Conservation (phyloP, 2,888 invertebrate genomes). For the Drosophila mayaguana region DNA sequence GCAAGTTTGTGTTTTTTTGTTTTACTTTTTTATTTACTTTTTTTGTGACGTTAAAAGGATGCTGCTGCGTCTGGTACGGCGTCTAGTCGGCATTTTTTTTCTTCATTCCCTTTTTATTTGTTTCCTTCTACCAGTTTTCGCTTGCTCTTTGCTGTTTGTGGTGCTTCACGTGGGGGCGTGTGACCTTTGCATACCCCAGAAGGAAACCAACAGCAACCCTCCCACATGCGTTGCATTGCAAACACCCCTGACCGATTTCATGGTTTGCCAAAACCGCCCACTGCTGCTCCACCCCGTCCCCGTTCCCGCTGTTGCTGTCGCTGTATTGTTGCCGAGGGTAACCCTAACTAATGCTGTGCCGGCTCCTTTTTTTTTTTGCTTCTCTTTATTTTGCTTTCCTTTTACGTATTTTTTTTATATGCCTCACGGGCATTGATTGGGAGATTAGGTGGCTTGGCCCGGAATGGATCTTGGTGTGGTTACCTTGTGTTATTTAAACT, state of each 20-base stretch:
- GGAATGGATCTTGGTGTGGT: slow-evolving; percentile 24
- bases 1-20: slow-evolving; percentile 36
- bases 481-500: slow-evolving; percentile 36
- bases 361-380: slow-evolving; percentile 33
- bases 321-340: slow-evolving; percentile 44
- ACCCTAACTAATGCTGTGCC: slow-evolving; percentile 59
- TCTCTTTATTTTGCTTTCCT: slow-evolving; percentile 19
- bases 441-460: slow-evolving; percentile 17
- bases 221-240: slow-evolving; percentile 20
- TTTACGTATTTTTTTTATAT: slow-evolving; percentile 30
- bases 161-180: slow-evolving; percentile 38
- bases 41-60: slow-evolving; percentile 45
- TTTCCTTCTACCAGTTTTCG: slow-evolving; percentile 31
- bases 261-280: slow-evolving; percentile 45
- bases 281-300: slow-evolving; percentile 5
- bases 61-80: slow-evolving; percentile 55
- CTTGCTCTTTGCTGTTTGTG: slow-evolving; percentile 44
- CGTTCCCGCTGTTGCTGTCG: not conserved
- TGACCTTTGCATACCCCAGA: slow-evolving; percentile 40
- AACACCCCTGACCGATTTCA: slow-evolving; percentile 48
- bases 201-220: slow-evolving; percentile 44
- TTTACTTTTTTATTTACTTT: slow-evolving; percentile 16
- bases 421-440: slow-evolving; percentile 46
- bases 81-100: slow-evolving; percentile 55
- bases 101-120: slow-evolving; percentile 3